phyloP scores from a whole-genome alignment of 2,888 invertebrate species.

The Tridacna crocea region DNA sequence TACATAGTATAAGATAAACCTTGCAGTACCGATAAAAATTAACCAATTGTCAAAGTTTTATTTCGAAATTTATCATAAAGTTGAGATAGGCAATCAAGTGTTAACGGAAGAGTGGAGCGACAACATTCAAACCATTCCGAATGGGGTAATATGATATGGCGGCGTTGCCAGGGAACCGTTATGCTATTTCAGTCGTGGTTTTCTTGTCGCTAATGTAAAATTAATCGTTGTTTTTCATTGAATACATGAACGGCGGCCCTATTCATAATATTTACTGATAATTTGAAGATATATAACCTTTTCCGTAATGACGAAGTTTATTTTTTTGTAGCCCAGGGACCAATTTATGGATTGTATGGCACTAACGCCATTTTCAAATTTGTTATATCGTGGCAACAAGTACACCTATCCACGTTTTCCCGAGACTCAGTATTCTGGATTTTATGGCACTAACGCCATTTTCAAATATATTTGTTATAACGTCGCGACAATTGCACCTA shows the following conservation, averaged over 20 bases:
- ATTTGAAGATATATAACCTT: not conserved
- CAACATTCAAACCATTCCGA: slow-evolving; percentile 1
- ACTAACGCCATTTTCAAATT: not conserved
- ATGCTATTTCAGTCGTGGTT: slow-evolving; percentile 12
- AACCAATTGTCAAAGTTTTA: no score
- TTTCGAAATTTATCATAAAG: no score
- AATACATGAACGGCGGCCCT: slow-evolving; percentile 15
- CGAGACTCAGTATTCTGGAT: no score
- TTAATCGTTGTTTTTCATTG: not conserved
- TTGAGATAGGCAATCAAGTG: no score
- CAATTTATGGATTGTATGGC: no score
- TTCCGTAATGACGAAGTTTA: not conserved
- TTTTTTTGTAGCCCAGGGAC: no score
- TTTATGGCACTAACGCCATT: not conserved
- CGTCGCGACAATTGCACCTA: not conserved
- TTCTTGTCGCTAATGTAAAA: slow-evolving; percentile 24
- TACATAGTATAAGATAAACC: no score
- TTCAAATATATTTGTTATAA: not conserved
- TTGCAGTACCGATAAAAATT: no score
- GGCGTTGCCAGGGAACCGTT: slow-evolving; percentile 10
- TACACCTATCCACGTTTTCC: not conserved
- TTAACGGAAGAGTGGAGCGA: not conserved
- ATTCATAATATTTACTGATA: slow-evolving; percentile 1
- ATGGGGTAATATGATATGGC: slow-evolving; percentile 8
- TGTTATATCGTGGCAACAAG: not conserved